Base-by-base conservation (phyloP, 2,113 vertebrate genomes). In the Cheilinus undulatus region DNA sequence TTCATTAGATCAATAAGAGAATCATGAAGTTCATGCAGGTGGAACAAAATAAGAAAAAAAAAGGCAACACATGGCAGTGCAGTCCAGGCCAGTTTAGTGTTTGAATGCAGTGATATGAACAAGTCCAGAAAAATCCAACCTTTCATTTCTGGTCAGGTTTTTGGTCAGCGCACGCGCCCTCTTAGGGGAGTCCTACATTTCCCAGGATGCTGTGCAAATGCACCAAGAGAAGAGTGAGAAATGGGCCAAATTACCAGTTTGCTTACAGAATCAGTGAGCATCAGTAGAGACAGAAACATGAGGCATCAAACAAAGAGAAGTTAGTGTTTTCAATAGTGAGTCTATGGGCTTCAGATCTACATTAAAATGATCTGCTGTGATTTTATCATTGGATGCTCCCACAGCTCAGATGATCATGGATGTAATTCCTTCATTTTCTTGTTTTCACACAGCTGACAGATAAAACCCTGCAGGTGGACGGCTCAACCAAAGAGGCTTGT, bases 21-120 rank as follows among this genome's bases (percentile, higher is more conserved):
- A 58, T 30, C 0, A 32, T 36, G 38, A 72, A 78, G 62, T 27
- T 81, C 66, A 61, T 78, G 75, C 63, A 75, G 52, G 42, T 58
- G 57, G 27, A 72, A 73, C n/a, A n/a, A n/a, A n/a, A n/a, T n/a
- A 30, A 26, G 6, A 43, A 50, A 1, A 52, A 46, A 52, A 48
- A 69, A 80, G 83, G 79, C 79, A 83, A 75, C 17, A 80, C 24
- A 61, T 40, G 83, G 79, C 64, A 60, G 78, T 48, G 77, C 53
- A 38, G 26, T 70, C 23, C 28, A 70, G 56, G 64, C 15, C 1
- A 22, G 53, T 22, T n/a, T 69, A 62, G 56, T 65, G 60, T 82
- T 70, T 52, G 10, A 48, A 7, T 53, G 26, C 14, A 15, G 22
- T 4, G 59, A 73, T 50, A 22, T 36, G 27, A 80, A 53, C 3